phyloP scores from a whole-genome alignment of 2,113 vertebrate species.

The Antechinus stuartii region DNA sequence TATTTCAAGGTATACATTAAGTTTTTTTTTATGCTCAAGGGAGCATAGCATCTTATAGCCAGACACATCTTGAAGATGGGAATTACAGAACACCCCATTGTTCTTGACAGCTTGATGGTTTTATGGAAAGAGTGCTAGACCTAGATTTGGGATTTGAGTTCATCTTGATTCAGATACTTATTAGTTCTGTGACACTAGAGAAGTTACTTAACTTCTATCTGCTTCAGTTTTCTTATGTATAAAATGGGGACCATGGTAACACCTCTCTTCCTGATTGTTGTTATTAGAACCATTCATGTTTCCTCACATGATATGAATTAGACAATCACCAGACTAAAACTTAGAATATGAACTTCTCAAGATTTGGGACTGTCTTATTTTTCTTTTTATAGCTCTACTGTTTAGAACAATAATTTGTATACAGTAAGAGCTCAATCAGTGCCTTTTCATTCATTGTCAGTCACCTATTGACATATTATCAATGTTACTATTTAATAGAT shows the following conservation, averaged over 20 bases:
- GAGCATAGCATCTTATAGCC: too few relatives aligned
- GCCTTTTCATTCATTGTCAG: background rate
- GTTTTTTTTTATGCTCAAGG: too few relatives aligned
- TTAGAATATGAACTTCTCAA: background rate
- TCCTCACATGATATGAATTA: too few relatives aligned
- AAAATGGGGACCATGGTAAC: background rate
- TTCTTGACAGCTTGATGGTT: too few relatives aligned
- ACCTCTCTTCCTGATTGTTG: background rate
- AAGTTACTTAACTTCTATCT: background rate
- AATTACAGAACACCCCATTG: too few relatives aligned
- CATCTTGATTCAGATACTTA: background rate
- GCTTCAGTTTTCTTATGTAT: background rate
- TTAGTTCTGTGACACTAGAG: background rate
- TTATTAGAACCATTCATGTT: background rate
- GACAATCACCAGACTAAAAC: too few relatives aligned
- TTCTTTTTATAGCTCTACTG: background rate
- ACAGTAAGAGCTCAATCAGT: background rate
- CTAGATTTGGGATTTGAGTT: background rate
- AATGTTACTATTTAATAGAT: background rate
- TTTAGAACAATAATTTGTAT: background rate
- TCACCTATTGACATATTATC: background rate
- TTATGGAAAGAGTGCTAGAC: background rate
- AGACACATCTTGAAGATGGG: too few relatives aligned
- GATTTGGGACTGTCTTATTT: background rate
- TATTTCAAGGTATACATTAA: too few relatives aligned